Evolutionary conservation across 2,888 invertebrate species (phyloP).

Genomic region (Lagria hirta): DNA sequence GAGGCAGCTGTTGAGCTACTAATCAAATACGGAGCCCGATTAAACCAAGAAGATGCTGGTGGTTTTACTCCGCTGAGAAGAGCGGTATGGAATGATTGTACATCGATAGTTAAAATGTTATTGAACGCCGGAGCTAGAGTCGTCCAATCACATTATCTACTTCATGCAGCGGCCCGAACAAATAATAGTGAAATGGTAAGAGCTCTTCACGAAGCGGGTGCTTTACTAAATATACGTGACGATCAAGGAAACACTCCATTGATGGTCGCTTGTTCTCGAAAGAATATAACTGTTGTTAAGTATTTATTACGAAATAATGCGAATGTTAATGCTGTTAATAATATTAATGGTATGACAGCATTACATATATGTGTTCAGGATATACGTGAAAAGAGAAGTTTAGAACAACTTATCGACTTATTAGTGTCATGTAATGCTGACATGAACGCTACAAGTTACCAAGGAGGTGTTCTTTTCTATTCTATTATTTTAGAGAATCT

Average conservation of each 20-base stretch:
- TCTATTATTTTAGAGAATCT: constrained; percentile 53
- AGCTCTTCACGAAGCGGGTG: constrained; percentile 60
- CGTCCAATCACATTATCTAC: constrained; percentile 68
- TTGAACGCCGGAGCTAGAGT: constrained; percentile 68
- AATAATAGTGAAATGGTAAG: constrained; percentile 62
- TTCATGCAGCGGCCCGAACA: constrained; percentile 68
- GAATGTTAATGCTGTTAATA: constrained; percentile 47
- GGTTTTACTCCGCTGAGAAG: constrained; percentile 71
- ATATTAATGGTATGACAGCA: constrained; percentile 54
- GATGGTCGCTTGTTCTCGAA: constrained; percentile 58
- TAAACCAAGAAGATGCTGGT: constrained; percentile 70
- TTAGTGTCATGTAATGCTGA: constrained; percentile 46
- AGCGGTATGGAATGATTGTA: constrained; percentile 68
- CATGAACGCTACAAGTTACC: constrained; percentile 48
- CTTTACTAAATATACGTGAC: constrained; percentile 64
- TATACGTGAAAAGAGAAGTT: constrained; percentile 55
- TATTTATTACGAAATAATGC: constrained; percentile 60
- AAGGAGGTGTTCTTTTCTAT: constrained; percentile 53
- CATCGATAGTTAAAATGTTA: constrained; percentile 61
- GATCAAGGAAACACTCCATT: constrained; percentile 70
- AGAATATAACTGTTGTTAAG: constrained; percentile 54
- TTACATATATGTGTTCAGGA: constrained; percentile 66
- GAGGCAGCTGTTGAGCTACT: constrained; percentile 55
- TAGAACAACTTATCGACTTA: constrained; percentile 58
- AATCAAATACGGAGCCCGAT: constrained; percentile 62